phyloP scores from a whole-genome alignment of 1,140 invertebrate genomes.

The Heliconius nattereri region DNA sequence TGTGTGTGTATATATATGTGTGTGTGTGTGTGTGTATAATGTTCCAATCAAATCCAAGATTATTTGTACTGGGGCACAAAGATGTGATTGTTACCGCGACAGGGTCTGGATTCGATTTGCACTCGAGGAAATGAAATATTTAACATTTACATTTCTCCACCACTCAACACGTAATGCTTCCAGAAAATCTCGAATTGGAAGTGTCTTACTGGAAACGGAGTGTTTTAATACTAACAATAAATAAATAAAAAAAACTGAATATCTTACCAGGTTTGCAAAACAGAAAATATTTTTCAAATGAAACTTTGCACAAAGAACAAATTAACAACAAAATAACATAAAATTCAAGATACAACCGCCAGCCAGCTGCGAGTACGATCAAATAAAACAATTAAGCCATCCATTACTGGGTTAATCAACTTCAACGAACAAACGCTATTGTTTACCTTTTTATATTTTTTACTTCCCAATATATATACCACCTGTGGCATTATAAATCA shows the following conservation, averaged over 20 bases:
- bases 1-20: no score
- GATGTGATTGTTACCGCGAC: no score
- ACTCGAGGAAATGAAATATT: no score
- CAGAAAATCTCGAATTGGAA: not conserved
- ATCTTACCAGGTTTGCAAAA: no score
- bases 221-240: not conserved
- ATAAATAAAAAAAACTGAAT: no score
- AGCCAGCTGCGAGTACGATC: slow-evolving; percentile 12
- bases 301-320: not conserved
- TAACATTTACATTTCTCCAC: no score
- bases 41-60: no score
- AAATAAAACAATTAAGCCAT: slow-evolving; percentile 28
- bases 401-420: slow-evolving; percentile 50
- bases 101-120: no score
- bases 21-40: no score
- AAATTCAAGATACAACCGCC: not conserved
- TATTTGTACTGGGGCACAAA: no score
- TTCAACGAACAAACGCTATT: slow-evolving; percentile 63
- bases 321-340: not conserved
- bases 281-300: not conserved
- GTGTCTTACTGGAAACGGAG: not conserved
- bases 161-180: not conserved
- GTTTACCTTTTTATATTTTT: slow-evolving; percentile 54
- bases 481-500: slow-evolving; percentile 54
- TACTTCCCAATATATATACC: slow-evolving; percentile 58